Evolutionary conservation across 2,888 invertebrate species (phyloP).

Genomic region (Cremastinae sp.): DNA sequence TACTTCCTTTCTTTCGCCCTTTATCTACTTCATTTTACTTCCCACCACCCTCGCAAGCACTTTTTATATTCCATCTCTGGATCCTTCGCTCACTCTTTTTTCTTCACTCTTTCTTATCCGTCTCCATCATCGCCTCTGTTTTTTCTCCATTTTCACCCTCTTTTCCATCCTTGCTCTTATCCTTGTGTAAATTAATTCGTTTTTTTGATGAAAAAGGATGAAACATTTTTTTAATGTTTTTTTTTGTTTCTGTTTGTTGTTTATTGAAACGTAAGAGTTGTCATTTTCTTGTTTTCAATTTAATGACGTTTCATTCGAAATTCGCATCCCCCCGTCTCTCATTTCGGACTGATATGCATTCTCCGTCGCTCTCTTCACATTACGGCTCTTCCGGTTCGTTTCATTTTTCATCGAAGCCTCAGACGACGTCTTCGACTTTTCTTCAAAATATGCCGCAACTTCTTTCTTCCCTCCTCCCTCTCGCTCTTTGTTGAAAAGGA

Average conservation of each 20-base stretch:
- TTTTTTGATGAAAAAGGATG: too few relatives aligned
- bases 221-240: too few relatives aligned
- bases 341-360: not conserved
- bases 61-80: too few relatives aligned
- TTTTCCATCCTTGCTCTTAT: not conserved
- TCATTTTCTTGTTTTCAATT: too few relatives aligned
- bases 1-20: constrained; percentile 46
- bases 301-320: too few relatives aligned
- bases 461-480: constrained; percentile 33
- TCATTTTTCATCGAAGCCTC: constrained; percentile 60
- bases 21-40: constrained; percentile 24
- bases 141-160: constrained; percentile 36
- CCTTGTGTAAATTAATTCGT: too few relatives aligned
- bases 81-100: constrained; percentile 19
- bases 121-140: constrained; percentile 35
- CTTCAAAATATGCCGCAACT: constrained; percentile 27
- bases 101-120: constrained; percentile 26
- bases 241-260: too few relatives aligned
- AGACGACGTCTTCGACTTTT: constrained; percentile 34
- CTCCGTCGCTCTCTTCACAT: constrained; percentile 6
- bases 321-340: too few relatives aligned
- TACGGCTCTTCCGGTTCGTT: constrained; percentile 49
- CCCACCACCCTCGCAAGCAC: constrained; percentile 31
- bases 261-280: too few relatives aligned
- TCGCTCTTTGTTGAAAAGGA: constrained; percentile 46